Evolutionary conservation across 2,888 invertebrate genomes (phyloP), one percentile per base, ranked within the genome.

Genomic region (Drosophila fulvimacula): DNA sequence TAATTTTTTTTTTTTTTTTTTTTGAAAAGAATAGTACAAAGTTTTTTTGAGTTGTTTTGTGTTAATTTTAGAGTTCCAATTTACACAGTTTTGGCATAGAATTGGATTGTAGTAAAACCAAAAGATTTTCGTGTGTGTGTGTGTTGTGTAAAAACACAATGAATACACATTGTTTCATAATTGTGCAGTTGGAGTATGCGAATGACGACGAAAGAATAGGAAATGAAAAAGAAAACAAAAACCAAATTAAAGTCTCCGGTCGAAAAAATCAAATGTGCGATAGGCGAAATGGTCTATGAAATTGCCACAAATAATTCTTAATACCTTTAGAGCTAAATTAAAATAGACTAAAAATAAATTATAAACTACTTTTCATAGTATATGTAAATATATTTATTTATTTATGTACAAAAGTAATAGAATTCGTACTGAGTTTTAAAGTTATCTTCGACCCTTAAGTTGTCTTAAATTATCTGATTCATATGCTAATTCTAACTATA

Each of bases 21-120:
- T 57, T 73, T 65, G 79, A 72, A 78, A 73, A 78, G 78, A 81
- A 79, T 80, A 89, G 84, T 81, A 84, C 69, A 84, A 74, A 81
- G 74, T 81, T 78, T 83, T 78, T 68, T 79, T 77, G 57, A 81
- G 72, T 87, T 65, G 72, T 77, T 60, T 68, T 63, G 59, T 75
- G 68, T 60, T 67, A 69, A 69, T 76, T 72, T 77, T 73, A 36
- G 64, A 70, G 66, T 84, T 87, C 88, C 88, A 84, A 84, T 71
- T 76, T 70, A 82, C 70, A 84, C 57, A 76, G 64, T 67, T 82
- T 38, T 24, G n/a, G 38, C 36, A 59, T 81, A 77, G 64, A 69
- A 57, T 82, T 82, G 65, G 64, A 57, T 84, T 76, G 61, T 83
- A 67, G 67, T 86, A 38, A 81, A 73, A 81, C 74, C 67, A 84